Base-by-base conservation (phyloP, 2,888 invertebrate species). In the Eutolmus rufibarbis region DNA sequence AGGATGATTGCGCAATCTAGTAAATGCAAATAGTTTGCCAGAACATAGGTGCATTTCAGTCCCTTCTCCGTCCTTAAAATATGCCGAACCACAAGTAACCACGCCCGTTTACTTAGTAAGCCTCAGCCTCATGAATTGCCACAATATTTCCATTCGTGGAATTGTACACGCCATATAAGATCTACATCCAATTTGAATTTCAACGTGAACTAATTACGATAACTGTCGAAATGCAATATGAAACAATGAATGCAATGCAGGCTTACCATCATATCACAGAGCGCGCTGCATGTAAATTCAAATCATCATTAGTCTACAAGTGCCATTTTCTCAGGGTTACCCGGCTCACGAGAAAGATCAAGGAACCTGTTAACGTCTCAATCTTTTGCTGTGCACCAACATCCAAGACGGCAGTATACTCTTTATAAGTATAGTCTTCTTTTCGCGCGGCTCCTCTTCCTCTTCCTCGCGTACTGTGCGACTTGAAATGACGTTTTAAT, bases 401-500 rank as follows among this genome's bases (percentile, higher is more conserved):
- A 51, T 16, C 23, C 28, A 66, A 23, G 23, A 28, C 66, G 66
- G 19, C 28, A 19, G 66, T 28, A 66, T 23, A 19, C 66, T 23
- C 23, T 57, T 23, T n/a, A 51, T 66, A 40, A 40, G 12, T 40
- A 28, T 28, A 34, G 34, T 28, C 66, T 23, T 66, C 66, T 66
- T 66, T 23, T 66, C 66, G 66, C 66, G 66, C 66, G 66, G 4
- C 66, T 12, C 12, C 28, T 23, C 66, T 19, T 66, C 66, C 66
- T 19, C 66, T 66, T 66, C 66, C 66, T 23, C 66, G 66, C 28
- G 28, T 8, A 23, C 66, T 57, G 57, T 66, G 40, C n/a, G 37
- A 82, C 31, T 82, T 66, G 31, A 57, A 66, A 82, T 82, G 82
- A 82, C 37, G 82, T 66, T 82, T 82, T 82, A 82, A 82, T 82